Base-by-base conservation (phyloP, 2,113 vertebrate species). In the Pelvicachromis taeniatus region DNA sequence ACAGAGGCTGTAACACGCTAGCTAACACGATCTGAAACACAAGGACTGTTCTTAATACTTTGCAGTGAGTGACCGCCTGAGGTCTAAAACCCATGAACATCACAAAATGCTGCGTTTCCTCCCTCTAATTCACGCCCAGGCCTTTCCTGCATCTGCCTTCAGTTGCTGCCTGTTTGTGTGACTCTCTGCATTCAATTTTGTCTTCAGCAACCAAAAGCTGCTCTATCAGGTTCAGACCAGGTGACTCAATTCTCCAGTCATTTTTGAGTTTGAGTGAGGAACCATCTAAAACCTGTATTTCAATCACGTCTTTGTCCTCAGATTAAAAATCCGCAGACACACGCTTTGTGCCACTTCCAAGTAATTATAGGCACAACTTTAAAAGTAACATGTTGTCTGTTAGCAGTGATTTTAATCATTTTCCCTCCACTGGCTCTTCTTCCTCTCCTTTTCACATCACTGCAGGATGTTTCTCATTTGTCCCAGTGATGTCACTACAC, bases 401-500 rank as follows among this genome's bases (percentile, higher is more conserved):
- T 70, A 70, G 23, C 42, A 50, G 42, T 50, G 14, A 29, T 31
- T 75, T 75, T 12, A 31, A 75, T 75, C 4, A 50, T 75, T 75
- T 50, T 50, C 42, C 26, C 48, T 50, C 42, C 70, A 52, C 45
- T 75, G 9, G 26, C 9, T 31, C 26, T n/a, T 50, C 26, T 19
- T 52, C 70, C 10, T 29, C 10, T n/a, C 17, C 17, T 48, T 50
- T 75, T 52, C 45, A 75, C 12, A 52, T 75, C 1, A 1, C 26
- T 52, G 70, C 45, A 33, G 70, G 70, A 75, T 75, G 70, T 52
- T 75, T 75, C 70, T 75, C 70, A 52, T 84, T 70, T 84, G 77
- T 86, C 68, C 14, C 54, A 73, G 53, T 85, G 73, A 83, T 83
- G 56, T 83, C 77, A 83, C 55, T 65, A 52, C 80, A 83, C 33